Evolutionary conservation across 2,888 invertebrate species (phyloP).

Genomic region (Dysmachus trigonus): DNA sequence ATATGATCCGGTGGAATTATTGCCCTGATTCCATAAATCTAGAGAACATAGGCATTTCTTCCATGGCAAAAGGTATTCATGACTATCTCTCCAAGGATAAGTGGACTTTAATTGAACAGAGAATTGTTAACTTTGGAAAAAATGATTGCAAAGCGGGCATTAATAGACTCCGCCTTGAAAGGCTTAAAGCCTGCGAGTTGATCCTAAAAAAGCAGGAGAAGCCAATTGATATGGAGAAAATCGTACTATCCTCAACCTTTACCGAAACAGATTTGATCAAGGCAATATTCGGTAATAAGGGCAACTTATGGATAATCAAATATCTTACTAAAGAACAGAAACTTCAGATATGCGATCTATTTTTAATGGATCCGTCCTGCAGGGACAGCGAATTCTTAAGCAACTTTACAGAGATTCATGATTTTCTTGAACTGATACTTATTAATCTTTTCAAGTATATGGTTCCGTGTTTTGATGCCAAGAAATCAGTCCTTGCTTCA

Average conservation of each 20-base stretch:
- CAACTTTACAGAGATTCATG: constrained; percentile 53
- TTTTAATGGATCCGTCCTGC: constrained; percentile 36
- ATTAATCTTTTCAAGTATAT: constrained; percentile 54
- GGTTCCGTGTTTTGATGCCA: constrained; percentile 48
- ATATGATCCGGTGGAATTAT: constrained; percentile 57
- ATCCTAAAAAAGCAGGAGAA: constrained; percentile 45
- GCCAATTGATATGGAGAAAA: constrained; percentile 46
- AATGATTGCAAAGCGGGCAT: constrained; percentile 57
- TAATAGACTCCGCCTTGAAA: constrained; percentile 58
- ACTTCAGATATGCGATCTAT: constrained; percentile 50
- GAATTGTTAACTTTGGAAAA: constrained; percentile 62
- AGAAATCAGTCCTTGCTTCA: constrained; percentile 52
- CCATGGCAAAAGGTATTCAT: constrained; percentile 51
- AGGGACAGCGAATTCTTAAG: constrained; percentile 43
- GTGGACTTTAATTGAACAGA: constrained; percentile 60
- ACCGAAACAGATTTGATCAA: constrained; percentile 52
- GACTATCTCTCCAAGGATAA: constrained; percentile 57
- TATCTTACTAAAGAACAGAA: constrained; percentile 56
- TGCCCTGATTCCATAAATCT: constrained; percentile 57
- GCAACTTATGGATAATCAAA: constrained; percentile 53
- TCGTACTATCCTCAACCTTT: constrained; percentile 49
- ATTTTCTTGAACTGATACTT: constrained; percentile 56
- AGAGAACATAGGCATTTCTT: constrained; percentile 16
- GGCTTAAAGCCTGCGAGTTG: constrained; percentile 52
- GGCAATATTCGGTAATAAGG: constrained; percentile 50